phyloP scores from a whole-genome alignment of 2,888 invertebrate genomes.

The Ganaspis brasiliensis region DNA sequence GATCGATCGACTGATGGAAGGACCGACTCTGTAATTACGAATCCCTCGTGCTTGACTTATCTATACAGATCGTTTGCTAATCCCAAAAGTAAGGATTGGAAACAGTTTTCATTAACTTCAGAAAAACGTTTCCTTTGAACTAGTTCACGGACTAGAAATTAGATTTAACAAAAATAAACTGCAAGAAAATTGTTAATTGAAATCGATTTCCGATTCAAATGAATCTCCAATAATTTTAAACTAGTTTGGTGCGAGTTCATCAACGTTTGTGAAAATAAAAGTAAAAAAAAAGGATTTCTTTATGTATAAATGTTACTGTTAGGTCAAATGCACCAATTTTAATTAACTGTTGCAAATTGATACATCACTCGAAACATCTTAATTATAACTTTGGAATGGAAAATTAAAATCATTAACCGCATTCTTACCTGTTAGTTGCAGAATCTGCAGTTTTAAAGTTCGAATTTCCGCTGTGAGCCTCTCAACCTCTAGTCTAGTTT shows the following conservation, averaged over 20 bases:
- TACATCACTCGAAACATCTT: too few species aligned
- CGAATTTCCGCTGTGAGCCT: slow-evolving; percentile 85
- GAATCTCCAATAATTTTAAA: too few species aligned
- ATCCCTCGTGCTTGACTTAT: slow-evolving; percentile 41
- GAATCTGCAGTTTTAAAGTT: slow-evolving; percentile 83
- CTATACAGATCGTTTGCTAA: slow-evolving; percentile 18
- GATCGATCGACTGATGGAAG: slow-evolving; percentile 62
- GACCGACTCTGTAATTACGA: slow-evolving; percentile 56
- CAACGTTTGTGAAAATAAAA: too few species aligned
- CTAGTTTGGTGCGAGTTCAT: too few species aligned
- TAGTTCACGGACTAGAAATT: not conserved
- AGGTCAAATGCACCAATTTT: too few species aligned
- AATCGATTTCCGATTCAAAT: not conserved
- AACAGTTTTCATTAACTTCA: not conserved
- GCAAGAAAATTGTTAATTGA: not conserved
- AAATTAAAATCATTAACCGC: not conserved
- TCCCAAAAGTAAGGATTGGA: slow-evolving; percentile 25
- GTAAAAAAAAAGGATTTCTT: too few species aligned
- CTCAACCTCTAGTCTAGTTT: slow-evolving; percentile 84
- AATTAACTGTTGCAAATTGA: too few species aligned
- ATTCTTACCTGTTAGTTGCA: slow-evolving; percentile 82
- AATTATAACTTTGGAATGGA: too few species aligned
- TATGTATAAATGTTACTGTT: too few species aligned
- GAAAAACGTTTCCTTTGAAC: not conserved
- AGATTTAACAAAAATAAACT: not conserved